Conservation (phyloP, 2,888 invertebrate genomes). For the Falcaria lacertinaria region DNA sequence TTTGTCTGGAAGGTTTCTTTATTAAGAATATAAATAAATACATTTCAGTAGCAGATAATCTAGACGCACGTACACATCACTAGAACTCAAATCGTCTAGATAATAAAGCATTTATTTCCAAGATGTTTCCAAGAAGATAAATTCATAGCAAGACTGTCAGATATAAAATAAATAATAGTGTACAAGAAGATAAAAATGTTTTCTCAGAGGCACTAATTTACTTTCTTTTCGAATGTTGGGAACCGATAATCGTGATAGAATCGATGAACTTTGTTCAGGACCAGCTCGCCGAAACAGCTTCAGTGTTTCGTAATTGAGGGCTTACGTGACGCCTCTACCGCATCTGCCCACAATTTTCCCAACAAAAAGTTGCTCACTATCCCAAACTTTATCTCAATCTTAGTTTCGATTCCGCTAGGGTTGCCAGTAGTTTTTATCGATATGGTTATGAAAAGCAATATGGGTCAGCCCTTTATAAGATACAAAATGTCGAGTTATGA, state of each 20-base stretch:
- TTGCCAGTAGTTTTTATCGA: constrained; percentile 47
- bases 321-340: constrained; percentile 72
- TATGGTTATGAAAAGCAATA: constrained; percentile 49
- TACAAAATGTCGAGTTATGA: constrained; percentile 37
- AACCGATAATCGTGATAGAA: constrained; percentile 64
- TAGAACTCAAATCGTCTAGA: no score
- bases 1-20: no score
- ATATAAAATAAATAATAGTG: no score
- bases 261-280: constrained; percentile 67
- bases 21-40: no score
- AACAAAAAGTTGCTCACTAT: constrained; percentile 62
- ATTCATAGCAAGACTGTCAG: constrained; percentile 5
- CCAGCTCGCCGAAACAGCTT: constrained; percentile 58
- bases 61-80: no score
- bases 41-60: no score
- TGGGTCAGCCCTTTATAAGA: constrained; percentile 44
- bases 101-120: not conserved
- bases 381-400: constrained; percentile 72
- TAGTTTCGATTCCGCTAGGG: constrained; percentile 58
- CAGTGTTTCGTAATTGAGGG: constrained; percentile 76
- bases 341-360: constrained; percentile 64
- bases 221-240: constrained; percentile 29
- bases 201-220: constrained; percentile 27
- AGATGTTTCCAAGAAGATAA: not conserved
- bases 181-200: constrained; percentile 10